Conservation (phyloP, 1,140 invertebrate species). For the Pseudomyrmex gracilis region DNA sequence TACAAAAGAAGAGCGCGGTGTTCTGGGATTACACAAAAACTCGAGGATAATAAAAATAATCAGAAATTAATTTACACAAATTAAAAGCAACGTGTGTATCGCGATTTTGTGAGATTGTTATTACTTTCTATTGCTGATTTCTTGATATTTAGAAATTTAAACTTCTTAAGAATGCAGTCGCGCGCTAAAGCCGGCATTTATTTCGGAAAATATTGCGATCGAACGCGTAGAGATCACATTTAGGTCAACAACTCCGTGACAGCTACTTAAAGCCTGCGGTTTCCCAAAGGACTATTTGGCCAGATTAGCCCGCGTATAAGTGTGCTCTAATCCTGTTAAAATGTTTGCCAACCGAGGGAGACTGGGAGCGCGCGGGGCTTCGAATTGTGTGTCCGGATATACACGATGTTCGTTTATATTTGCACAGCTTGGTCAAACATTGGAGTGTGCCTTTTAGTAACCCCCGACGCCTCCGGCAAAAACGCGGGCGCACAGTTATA, state of each 20-base stretch:
- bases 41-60: neutral
- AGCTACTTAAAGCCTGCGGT: constrained; percentile 80
- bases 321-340: constrained; percentile 85
- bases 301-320: constrained; percentile 81
- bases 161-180: neutral
- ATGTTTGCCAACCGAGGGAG: constrained; percentile 83
- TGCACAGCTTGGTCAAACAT: constrained; percentile 84
- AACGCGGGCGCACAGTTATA: constrained; percentile 75
- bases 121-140: neutral
- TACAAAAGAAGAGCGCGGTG: too few species aligned
- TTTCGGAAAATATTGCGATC: constrained; percentile 32
- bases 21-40: too few species aligned
- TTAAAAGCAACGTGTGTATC: neutral
- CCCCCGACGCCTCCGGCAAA: constrained; percentile 78
- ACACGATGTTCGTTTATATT: constrained; percentile 82
- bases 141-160: neutral
- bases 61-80: neutral
- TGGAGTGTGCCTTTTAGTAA: constrained; percentile 83
- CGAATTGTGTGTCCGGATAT: constrained; percentile 74
- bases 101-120: neutral
- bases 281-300: constrained; percentile 79
- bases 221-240: constrained; percentile 74
- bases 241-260: constrained; percentile 79
- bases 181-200: neutral
- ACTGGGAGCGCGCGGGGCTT: constrained; percentile 72